Conservation (phyloP, 1,140 invertebrate species). For the Patella vulgata region DNA sequence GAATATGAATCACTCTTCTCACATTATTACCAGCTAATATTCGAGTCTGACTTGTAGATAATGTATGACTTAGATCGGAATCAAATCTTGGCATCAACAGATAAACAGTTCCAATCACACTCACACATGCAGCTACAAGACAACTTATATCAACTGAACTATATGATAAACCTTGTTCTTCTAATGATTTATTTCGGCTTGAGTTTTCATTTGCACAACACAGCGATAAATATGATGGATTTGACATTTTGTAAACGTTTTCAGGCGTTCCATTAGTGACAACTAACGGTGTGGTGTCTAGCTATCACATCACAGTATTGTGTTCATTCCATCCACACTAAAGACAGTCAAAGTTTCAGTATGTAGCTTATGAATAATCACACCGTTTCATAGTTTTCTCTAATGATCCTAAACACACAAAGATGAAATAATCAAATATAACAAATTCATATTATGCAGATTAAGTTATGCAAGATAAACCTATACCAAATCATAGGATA, state of each 20-base stretch:
- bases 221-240: constrained; percentile 18
- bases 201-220: constrained; percentile 21
- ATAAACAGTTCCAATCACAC: constrained; percentile 22
- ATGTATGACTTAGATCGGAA: constrained; percentile 5
- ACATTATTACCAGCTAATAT: constrained; percentile 26
- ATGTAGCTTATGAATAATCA: too few relatives aligned
- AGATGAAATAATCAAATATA: too few relatives aligned
- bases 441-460: too few relatives aligned
- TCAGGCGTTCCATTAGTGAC: neutral
- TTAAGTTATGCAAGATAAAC: too few relatives aligned
- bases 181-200: neutral
- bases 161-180: constrained; percentile 8
- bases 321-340: constrained; percentile 1
- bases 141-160: constrained; percentile 19
- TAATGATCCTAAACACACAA: too few relatives aligned
- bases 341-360: too few relatives aligned
- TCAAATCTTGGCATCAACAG: constrained; percentile 23
- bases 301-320: neutral
- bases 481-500: too few relatives aligned
- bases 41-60: constrained; percentile 20
- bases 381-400: too few relatives aligned
- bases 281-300: neutral
- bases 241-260: constrained; percentile 18
- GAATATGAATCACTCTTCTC: constrained; percentile 25
- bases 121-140: constrained; percentile 19